Evolutionary conservation across 2,888 invertebrate species (phyloP).

Genomic region (Saturnia japonica): DNA sequence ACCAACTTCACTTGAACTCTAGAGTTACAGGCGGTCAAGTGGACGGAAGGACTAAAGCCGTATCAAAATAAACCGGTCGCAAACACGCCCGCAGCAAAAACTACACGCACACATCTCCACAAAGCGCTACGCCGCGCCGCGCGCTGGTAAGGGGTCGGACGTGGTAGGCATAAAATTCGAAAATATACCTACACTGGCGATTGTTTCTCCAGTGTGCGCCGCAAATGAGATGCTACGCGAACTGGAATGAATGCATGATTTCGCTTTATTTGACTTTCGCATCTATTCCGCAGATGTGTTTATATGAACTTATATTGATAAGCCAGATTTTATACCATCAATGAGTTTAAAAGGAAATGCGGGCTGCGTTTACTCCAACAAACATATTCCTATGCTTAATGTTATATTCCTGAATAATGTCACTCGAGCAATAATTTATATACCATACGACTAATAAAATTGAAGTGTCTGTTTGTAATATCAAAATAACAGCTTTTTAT

Average conservation of each 20-base stretch:
- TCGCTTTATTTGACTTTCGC: slow-evolving; percentile 54
- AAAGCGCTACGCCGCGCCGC: neutral
- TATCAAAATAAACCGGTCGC: slow-evolving; percentile 48
- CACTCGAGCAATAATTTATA: no score
- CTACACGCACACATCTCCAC: slow-evolving; percentile 52
- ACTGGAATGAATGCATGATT: slow-evolving; percentile 72
- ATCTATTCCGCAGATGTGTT: slow-evolving; percentile 28
- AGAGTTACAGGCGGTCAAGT: slow-evolving; percentile 36
- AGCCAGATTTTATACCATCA: neutral
- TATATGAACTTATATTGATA: slow-evolving; percentile 13
- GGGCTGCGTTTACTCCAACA: no score
- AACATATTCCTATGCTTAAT: no score
- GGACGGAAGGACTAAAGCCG: slow-evolving; percentile 41
- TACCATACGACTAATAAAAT: no score
- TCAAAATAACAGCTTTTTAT: no score
- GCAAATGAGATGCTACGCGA: slow-evolving; percentile 70
- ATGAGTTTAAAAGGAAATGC: neutral
- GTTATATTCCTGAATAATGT: no score
- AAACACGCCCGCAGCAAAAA: slow-evolving; percentile 56
- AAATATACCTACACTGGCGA: slow-evolving; percentile 63
- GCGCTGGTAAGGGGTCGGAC: slow-evolving; percentile 34
- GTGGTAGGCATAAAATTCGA: slow-evolving; percentile 78
- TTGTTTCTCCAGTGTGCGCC: slow-evolving; percentile 61
- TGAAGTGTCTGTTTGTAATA: no score
- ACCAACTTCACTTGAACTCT: slow-evolving; percentile 56